These are phyloP conservation scores for Drosophila rellima DNA, from an alignment of 2,888 invertebrate species.

Conservation along the genomic window DNA sequence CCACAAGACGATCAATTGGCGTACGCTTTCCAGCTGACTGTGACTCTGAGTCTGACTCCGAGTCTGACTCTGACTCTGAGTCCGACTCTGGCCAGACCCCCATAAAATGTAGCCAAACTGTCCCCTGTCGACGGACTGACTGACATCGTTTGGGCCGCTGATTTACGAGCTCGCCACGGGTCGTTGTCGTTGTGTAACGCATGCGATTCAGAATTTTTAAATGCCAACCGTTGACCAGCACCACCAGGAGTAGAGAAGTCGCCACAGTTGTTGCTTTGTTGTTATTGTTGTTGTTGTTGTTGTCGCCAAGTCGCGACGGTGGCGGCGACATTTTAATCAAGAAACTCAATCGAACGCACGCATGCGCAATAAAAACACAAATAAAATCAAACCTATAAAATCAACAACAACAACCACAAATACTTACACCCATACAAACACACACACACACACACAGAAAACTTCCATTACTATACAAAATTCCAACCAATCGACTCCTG, in stretches of 20 bases:
- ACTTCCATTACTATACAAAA: constrained; percentile 25
- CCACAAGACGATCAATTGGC: constrained; percentile 76
- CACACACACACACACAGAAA: constrained; percentile 8
- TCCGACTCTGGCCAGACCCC: constrained; percentile 22
- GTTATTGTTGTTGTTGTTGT: constrained; percentile 55
- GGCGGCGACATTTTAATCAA: constrained; percentile 81
- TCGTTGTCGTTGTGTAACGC: constrained; percentile 81
- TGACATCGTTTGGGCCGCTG: constrained; percentile 77
- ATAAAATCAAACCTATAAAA: constrained; percentile 68
- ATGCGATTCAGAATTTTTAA: constrained; percentile 80
- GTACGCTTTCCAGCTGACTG: constrained; percentile 58
- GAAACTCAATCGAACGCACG: constrained; percentile 84
- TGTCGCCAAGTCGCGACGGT: constrained; percentile 69
- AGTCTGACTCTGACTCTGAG: constrained; percentile 1
- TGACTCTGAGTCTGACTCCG: constrained; percentile 4
- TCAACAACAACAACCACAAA: constrained; percentile 39
- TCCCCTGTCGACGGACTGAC: constrained; percentile 45
- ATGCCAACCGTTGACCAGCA: constrained; percentile 74
- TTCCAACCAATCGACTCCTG: constrained; percentile 31
- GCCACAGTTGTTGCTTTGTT: constrained; percentile 39
- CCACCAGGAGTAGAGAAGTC: constrained; percentile 2
- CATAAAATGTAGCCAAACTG: constrained; percentile 30
- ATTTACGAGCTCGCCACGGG: constrained; percentile 84
- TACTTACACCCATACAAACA: constrained; percentile 50
- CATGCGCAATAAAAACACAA: constrained; percentile 82